phyloP scores from a whole-genome alignment of 2,797 vertebrate genomes.

The Myotis daubentonii region DNA sequence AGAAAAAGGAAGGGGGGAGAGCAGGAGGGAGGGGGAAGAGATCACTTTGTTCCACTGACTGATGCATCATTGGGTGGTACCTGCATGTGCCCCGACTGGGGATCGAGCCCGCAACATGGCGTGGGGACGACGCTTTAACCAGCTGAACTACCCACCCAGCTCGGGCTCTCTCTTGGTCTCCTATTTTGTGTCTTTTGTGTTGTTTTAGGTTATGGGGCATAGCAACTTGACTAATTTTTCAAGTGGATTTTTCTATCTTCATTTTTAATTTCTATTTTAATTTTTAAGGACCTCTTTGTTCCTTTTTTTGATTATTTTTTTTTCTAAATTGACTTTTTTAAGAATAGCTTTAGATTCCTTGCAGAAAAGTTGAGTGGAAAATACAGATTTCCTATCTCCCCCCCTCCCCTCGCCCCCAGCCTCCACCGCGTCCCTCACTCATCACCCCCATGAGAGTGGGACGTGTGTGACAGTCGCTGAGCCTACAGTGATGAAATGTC shows the following conservation, averaged over 20 bases:
- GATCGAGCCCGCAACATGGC: neutral
- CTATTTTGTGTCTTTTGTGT: neutral
- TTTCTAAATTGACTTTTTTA: neutral
- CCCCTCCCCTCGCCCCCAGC: too few relatives aligned
- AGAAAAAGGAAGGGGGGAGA: neutral
- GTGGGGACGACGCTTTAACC: neutral
- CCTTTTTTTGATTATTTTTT: neutral
- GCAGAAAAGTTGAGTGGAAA: neutral
- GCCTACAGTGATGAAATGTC: fast-evolving
- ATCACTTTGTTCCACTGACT: neutral
- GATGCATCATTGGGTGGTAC: neutral
- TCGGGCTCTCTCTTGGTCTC: neutral
- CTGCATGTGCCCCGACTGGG: neutral
- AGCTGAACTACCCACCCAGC: neutral
- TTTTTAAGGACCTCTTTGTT: neutral
- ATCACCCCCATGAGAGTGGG: neutral
- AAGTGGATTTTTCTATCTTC: conserved; percentile 9
- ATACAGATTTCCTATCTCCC: neutral
- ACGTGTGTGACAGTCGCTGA: neutral
- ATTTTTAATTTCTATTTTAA: conserved; percentile 36
- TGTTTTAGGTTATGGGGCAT: neutral
- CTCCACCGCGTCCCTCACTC: too few relatives aligned
- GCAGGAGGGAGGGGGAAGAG: neutral
- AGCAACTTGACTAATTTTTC: neutral
- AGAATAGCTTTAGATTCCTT: neutral